Evolutionary conservation across 2,113 vertebrate genomes (phyloP), one percentile per base, ranked within the genome.

Genomic region (Trematomus loennbergii): DNA sequence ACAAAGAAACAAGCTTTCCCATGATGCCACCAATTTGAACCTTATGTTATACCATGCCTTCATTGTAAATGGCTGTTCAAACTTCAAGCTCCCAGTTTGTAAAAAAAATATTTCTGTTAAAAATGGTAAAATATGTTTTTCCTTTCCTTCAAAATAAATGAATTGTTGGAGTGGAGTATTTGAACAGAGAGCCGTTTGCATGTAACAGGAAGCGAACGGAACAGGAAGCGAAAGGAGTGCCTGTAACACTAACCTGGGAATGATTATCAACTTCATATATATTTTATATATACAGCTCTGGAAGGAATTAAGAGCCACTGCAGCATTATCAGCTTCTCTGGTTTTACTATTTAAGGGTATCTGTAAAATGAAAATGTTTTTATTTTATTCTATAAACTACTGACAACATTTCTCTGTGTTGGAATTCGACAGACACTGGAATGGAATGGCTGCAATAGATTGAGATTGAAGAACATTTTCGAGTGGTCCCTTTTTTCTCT

Each of bases 221-320:
- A 96, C 95, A 96, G 96, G 96, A 96, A 94, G 95, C 95, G 95
- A 96, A 96, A 86, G 67, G 5, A 93, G 96, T 94, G 96, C 97
- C 97, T 97, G 89, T 74, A 97, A 89, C 89, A 95, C 96, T 96
- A 96, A 96, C 96, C 97, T 96, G 97, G 96, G 96, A 97, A 96
- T 97, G 97, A 98, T 99, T 98, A 99, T 98, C 97, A 92, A 91
- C 92, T 94, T 94, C 93, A 90, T 93, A 94, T 89, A 92, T 92
- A 85, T 40, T 8, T 40, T 89, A 90, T 85, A 88, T 89, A 91
- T 29, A 29, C 29, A 29, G 29, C 29, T 29, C 29, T 29, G 29
- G 29, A 3, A 29, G 4, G 29, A 29, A 29, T 29, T 29, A 29
- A 29, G 29, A 29, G 29, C 29, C 29, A 29, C 29, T 29, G 29